Base-by-base conservation (phyloP, 1,140 invertebrate genomes). In the Linepithema humile region DNA sequence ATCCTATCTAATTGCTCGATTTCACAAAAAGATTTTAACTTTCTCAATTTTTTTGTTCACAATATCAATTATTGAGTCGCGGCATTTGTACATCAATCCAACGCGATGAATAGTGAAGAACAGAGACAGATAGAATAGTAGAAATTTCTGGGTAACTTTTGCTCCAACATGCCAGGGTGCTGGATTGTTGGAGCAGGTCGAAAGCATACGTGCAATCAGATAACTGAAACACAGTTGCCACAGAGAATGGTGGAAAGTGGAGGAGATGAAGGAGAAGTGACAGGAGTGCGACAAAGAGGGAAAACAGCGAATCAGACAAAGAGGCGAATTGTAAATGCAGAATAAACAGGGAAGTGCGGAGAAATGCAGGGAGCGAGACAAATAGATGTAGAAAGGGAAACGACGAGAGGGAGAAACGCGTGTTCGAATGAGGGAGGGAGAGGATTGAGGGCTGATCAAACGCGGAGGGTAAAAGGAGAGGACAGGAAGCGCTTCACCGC, bases 181-280 rank as follows among this genome's bases (percentile, higher is more conserved):
- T 67, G 12, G 59, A 38, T 64, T 50, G 26, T 74, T 75, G 43
- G 48, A 83, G 57, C 65, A 84, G 72, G 67, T 74, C 86, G 85
- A 84, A 83, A 90, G 83, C 80, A 83, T 87, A 82, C 72, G 89
- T 74, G 69, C 83, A 83, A 82, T 45, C 23, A 77, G 67, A 69
- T 80, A 80, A 84, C 62, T 38, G 70, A 83, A 72, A 73, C 60
- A 84, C 38, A 53, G 45, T 67, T 78, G 26, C 26, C 6, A 15
- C 23, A 69, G 23, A 55, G 17, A 57, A 1, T 43, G 23, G 9
- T 10, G 20, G 23, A 10, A 2, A 12, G n/a, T 35, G 29, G 23
- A 2, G 69, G 29, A 20, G 17, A 3, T 7, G 6, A n/a, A 50
- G 38, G 17, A 1, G 1, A 1, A 57, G 29, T 17, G 10, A 29